Evolutionary conservation across 2,113 vertebrate genomes (phyloP).

Genomic region (Centropus bengalensis): DNA sequence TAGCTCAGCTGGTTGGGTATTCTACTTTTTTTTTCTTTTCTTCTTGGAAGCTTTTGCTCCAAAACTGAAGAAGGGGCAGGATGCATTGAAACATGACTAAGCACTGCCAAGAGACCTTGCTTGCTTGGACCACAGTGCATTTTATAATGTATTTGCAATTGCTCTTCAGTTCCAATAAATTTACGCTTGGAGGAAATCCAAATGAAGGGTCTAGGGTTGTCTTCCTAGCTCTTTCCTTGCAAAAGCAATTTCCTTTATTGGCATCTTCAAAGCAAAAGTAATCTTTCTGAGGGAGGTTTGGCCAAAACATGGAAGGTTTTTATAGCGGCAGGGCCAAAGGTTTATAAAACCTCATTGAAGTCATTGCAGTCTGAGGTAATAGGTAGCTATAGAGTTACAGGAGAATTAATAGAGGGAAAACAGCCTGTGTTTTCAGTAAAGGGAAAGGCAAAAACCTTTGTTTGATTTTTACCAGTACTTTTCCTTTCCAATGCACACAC

Average conservation of each 20-base stretch:
- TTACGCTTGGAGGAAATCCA: conserved; percentile 37
- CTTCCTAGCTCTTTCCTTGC: not conserved
- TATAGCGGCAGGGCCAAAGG: conserved; percentile 42
- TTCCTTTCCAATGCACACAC: not conserved
- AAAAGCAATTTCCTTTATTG: conserved; percentile 61
- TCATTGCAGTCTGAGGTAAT: not conserved
- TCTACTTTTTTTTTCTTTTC: accelerated
- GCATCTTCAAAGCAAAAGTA: conserved; percentile 46
- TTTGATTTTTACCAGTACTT: not conserved
- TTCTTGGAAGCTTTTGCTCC: not conserved
- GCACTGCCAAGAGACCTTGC: not conserved
- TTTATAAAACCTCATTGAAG: conserved; percentile 42
- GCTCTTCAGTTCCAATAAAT: not conserved
- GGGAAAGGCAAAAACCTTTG: not conserved
- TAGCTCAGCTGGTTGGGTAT: accelerated
- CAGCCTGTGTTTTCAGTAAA: not conserved
- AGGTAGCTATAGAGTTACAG: not conserved
- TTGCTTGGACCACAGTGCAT: not conserved
- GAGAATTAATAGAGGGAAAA: conserved; percentile 24
- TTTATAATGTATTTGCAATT: not conserved
- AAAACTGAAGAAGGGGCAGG: not conserved
- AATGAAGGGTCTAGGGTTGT: conserved; percentile 29
- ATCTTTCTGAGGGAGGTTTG: conserved; percentile 42
- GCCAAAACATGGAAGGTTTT: conserved; percentile 49
- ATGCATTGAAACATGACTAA: not conserved